Conservation (phyloP, 1,140 invertebrate species). For the Ips typographus region DNA sequence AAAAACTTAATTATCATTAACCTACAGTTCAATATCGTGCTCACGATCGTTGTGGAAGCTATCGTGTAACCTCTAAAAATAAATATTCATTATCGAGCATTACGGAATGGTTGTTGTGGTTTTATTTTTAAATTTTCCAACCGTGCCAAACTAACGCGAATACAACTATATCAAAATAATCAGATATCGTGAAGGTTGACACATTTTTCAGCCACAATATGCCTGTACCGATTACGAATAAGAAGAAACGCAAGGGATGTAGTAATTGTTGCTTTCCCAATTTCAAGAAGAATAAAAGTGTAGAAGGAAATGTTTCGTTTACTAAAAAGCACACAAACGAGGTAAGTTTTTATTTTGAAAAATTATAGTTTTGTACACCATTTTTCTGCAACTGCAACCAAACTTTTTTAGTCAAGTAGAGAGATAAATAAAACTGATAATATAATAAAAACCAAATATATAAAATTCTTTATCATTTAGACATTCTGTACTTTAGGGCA, state of each 20-base stretch:
- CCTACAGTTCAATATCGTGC: too few relatives aligned
- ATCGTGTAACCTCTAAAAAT: conserved; percentile 7
- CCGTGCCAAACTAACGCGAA: too few relatives aligned
- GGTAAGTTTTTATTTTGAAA: too few relatives aligned
- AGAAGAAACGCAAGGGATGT: not conserved
- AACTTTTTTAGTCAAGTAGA: not conserved
- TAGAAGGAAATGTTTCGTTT: not conserved
- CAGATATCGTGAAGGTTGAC: not conserved
- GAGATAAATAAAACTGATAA: not conserved
- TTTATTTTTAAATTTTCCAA: not conserved
- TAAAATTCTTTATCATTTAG: too few relatives aligned
- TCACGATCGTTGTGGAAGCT: not conserved
- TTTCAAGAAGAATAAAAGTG: not conserved
- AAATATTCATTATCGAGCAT: not conserved
- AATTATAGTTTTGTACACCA: too few relatives aligned
- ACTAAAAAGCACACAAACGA: too few relatives aligned
- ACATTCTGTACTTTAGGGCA: too few relatives aligned
- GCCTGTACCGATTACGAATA: not conserved
- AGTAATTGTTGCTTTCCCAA: not conserved
- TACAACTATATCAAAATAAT: not conserved
- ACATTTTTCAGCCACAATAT: not conserved
- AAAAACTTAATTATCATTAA: too few relatives aligned
- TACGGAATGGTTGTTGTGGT: not conserved
- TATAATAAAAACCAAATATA: too few relatives aligned
- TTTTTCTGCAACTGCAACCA: not conserved